Conservation (phyloP, 2,113 vertebrate genomes). For the Uropsilus gracilis region DNA sequence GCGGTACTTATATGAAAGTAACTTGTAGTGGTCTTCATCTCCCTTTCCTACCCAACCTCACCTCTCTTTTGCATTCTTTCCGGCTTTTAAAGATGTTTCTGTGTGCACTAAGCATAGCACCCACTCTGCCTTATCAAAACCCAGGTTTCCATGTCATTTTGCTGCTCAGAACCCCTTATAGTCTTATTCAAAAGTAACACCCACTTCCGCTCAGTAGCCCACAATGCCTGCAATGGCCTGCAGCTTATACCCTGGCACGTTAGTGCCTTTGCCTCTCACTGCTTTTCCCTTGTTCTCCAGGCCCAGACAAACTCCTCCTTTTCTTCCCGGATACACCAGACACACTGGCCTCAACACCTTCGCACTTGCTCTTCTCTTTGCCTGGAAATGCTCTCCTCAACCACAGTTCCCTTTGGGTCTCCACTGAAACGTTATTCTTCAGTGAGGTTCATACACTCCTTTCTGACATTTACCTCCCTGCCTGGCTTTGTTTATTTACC, state of each 20-base stretch:
- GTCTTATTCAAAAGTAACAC: not conserved
- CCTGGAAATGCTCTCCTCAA: too few species aligned
- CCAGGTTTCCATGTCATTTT: not conserved
- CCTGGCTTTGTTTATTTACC: not conserved
- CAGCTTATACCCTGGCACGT: rapidly evolving
- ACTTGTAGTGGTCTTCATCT: not conserved
- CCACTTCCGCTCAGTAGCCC: not conserved
- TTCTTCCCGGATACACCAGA: too few species aligned
- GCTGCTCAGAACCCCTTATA: not conserved
- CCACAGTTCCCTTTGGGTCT: not conserved
- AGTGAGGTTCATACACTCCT: not conserved
- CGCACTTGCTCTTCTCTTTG: not conserved
- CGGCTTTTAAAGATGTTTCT: not conserved
- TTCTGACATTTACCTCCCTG: not conserved
- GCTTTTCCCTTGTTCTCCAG: not conserved
- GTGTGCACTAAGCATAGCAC: not conserved
- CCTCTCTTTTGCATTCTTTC: not conserved
- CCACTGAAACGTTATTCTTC: not conserved
- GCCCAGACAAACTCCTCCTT: not conserved
- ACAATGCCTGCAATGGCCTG: not conserved
- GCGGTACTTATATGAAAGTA: too few species aligned
- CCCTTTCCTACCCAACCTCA: too few species aligned
- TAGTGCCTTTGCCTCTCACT: not conserved
- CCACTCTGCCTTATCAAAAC: not conserved
- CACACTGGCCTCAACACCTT: not conserved